phyloP scores from a whole-genome alignment of 2,888 invertebrate genomes.

The Tubulanus polymorphus region DNA sequence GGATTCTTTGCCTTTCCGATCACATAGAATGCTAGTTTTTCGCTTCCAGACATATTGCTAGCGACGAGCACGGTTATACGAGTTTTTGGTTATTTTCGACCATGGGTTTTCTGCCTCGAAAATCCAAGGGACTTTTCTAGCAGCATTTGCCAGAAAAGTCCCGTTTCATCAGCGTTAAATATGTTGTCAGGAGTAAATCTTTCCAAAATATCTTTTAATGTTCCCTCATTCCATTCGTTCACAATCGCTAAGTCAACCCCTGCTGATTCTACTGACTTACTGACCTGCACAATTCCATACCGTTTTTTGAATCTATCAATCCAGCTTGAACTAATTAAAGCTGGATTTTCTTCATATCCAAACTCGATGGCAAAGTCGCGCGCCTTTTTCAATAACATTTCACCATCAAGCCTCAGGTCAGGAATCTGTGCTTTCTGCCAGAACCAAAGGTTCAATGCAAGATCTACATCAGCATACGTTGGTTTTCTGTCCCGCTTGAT shows the following conservation, averaged over 20 bases:
- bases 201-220: constrained; percentile 2
- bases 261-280: constrained; percentile 16
- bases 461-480: no score
- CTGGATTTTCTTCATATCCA: no score
- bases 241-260: constrained; percentile 14
- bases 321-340: constrained; percentile 18
- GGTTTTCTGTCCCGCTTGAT: no score
- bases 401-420: no score
- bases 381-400: no score
- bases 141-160: constrained; percentile 20
- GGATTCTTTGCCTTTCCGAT: constrained; percentile 23
- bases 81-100: constrained; percentile 23
- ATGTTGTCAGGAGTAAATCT: constrained; percentile 16
- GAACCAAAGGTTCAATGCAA: no score
- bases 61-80: constrained; percentile 19
- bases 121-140: constrained; percentile 20
- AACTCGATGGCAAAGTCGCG: no score
- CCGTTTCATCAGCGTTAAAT: constrained; percentile 25
- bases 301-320: constrained; percentile 18
- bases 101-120: constrained; percentile 19
- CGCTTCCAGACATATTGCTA: constrained; percentile 20
- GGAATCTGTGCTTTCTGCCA: no score
- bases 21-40: constrained; percentile 19
- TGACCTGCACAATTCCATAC: constrained; percentile 16
- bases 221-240: constrained; percentile 13